A percentile compares a stretch with the other conserved stretches of the same genome.
Evolutionary conservation across 2,113 vertebrate species (phyloP).

Genomic region (Malurus alboscapulatus): DNA sequence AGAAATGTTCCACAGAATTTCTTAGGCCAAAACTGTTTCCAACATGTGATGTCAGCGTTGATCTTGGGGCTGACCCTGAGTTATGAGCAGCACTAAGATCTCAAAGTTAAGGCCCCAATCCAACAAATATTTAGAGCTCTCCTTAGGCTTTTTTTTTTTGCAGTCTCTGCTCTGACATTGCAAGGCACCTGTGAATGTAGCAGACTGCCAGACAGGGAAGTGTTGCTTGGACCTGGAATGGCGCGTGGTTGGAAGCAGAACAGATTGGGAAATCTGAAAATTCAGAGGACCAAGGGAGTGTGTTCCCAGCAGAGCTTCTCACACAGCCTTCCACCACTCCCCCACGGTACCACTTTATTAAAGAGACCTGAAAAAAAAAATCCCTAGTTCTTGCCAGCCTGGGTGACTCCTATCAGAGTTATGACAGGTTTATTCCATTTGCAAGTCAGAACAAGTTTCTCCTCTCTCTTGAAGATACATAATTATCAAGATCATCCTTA

Average conservation of each 20-base stretch:
- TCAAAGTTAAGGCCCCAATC: not conserved
- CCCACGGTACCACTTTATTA: not conserved
- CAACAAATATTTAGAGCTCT: not conserved
- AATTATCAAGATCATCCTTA: conserved; percentile 47
- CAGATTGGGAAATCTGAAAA: not conserved
- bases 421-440: conserved; percentile 53
- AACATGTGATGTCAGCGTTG: accelerated
- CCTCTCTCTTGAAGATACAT: conserved; percentile 16
- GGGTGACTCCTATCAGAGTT: conserved; percentile 41
- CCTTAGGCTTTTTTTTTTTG: not conserved
- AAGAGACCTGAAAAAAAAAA: not conserved
- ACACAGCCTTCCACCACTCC: not conserved
- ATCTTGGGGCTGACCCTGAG: not conserved
- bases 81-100: not conserved
- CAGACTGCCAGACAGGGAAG: not conserved
- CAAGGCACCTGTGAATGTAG: not conserved
- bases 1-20: not conserved
- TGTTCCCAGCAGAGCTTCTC: not conserved
- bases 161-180: not conserved
- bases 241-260: not conserved
- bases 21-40: not conserved
- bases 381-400: not conserved
- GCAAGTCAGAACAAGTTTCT: conserved; percentile 64
- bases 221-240: not conserved
- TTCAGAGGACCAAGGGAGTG: not conserved